Base-by-base conservation (phyloP, 2,113 vertebrate species). In the Varanus komodoensis region DNA sequence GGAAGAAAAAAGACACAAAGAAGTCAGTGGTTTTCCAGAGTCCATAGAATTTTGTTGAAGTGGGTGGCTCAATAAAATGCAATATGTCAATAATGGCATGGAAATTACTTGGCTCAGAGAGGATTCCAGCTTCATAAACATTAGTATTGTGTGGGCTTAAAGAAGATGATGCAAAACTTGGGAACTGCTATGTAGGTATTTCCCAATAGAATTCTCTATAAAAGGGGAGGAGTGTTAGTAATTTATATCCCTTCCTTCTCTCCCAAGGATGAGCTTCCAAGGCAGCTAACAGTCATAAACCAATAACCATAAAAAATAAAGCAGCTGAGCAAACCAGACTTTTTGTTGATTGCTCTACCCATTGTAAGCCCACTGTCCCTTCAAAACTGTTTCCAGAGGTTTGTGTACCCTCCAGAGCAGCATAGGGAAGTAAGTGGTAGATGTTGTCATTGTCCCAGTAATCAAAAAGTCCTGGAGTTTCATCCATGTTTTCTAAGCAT, bases 1-100 rank as follows among this genome's bases (percentile, higher is more conserved):
- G 52, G 54, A 86, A 86, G 71, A 75, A 71, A 74, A 86, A 75
- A 86, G 71, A 86, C 21, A 68, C 29, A 67, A 68, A 87, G 4
- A 23, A 57, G 50, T 87, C 67, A 88, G 82, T 54, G 8, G 7
- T 8, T 67, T 44, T 34, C 79, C 67, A 57, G 17, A 68, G 21
- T 71, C 19, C 78, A 88, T 57, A 88, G 78, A 88, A 82, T 73
- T 81, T 54, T 50, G 67, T 73, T 88, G 48, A 44, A 57, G 67
- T 71, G 32, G 25, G n/a, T 88, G 67, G 44, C 48, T 88, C 71
- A 21, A 71, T 69, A 81, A 79, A 88, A 81, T 82, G 44, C n/a
- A 81, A 4, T 23, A 79, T 67, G 50, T 68, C 64, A 54, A 21
- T 21, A 88, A 88, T 57, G 52, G 48, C 48, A 69, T 88, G 67